phyloP scores from a whole-genome alignment of 1,140 invertebrate genomes.

The Odontomachus brunneus region DNA sequence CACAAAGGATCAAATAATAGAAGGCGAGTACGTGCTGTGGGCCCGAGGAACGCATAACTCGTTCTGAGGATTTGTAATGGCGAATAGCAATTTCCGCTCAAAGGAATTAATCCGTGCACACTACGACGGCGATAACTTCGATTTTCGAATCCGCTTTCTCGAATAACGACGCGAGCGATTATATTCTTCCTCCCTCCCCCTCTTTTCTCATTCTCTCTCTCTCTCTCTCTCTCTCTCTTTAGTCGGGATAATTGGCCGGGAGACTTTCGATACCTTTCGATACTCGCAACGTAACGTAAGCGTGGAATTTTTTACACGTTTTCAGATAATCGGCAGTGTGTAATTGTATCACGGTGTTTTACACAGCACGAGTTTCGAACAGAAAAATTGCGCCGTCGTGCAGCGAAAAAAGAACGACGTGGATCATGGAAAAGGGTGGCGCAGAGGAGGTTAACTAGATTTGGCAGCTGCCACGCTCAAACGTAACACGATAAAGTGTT shows the following conservation, averaged over 20 bases:
- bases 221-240: no score
- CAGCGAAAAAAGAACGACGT: constrained; percentile 24
- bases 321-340: background rate
- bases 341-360: background rate
- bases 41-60: constrained; percentile 74
- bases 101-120: constrained; percentile 63
- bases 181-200: background rate
- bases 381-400: background rate
- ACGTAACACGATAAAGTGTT: constrained; percentile 51
- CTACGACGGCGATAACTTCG: constrained; percentile 22
- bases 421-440: constrained; percentile 23
- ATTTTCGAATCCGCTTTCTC: constrained; percentile 19
- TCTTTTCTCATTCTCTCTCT: no score
- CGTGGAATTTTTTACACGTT: background rate
- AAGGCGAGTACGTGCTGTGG: constrained; percentile 65
- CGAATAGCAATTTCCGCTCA: constrained; percentile 75
- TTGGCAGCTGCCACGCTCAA: constrained; percentile 51
- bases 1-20: constrained; percentile 74
- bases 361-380: background rate
- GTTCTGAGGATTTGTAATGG: constrained; percentile 72
- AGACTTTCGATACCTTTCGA: background rate
- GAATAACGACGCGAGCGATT: constrained; percentile 7
- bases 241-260: background rate
- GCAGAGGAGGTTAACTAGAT: constrained; percentile 44
- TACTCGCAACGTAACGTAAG: background rate